Conservation (phyloP, 2,888 invertebrate species). For the Thereva nobilitata region DNA sequence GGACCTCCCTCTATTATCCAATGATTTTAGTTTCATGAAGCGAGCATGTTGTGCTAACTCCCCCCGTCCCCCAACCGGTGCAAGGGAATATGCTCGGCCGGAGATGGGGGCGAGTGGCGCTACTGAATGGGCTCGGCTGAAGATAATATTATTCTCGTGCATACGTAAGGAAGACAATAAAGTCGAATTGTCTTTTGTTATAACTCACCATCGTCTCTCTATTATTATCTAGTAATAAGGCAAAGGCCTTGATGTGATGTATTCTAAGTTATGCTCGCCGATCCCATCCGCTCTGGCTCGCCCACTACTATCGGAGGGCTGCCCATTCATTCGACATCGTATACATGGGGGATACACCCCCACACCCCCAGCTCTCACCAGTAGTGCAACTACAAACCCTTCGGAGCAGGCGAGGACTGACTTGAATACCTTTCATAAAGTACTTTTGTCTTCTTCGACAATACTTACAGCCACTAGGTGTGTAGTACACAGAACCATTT, state of each 20-base stretch:
- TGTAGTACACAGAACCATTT: constrained; percentile 36
- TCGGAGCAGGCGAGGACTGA: constrained; percentile 7
- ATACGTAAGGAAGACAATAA: constrained; percentile 41
- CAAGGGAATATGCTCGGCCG: too few species aligned
- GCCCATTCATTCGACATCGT: constrained; percentile 1
- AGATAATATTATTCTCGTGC: constrained; percentile 28
- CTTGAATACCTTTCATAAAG: constrained; percentile 34
- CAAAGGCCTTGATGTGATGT: constrained; percentile 26
- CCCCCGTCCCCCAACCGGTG: not conserved
- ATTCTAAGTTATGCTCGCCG: constrained; percentile 22
- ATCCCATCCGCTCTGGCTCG: constrained; percentile 3
- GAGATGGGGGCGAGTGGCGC: not conserved
- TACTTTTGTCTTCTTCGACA: constrained; percentile 35
- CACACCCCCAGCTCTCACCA: not conserved
- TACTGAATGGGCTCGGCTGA: constrained; percentile 7
- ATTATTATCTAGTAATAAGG: constrained; percentile 40
- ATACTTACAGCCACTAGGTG: constrained; percentile 35
- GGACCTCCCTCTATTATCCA: constrained; percentile 15
- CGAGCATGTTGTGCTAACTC: constrained; percentile 15
- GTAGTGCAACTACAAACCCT: not conserved
- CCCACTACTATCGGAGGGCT: constrained; percentile 10
- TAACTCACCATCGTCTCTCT: constrained; percentile 38
- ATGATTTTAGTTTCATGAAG: constrained; percentile 8
- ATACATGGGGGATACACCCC: not conserved
- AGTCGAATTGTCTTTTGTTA: constrained; percentile 42